Base-by-base conservation (phyloP, 2,113 vertebrate genomes). In the Papio anubis region DNA sequence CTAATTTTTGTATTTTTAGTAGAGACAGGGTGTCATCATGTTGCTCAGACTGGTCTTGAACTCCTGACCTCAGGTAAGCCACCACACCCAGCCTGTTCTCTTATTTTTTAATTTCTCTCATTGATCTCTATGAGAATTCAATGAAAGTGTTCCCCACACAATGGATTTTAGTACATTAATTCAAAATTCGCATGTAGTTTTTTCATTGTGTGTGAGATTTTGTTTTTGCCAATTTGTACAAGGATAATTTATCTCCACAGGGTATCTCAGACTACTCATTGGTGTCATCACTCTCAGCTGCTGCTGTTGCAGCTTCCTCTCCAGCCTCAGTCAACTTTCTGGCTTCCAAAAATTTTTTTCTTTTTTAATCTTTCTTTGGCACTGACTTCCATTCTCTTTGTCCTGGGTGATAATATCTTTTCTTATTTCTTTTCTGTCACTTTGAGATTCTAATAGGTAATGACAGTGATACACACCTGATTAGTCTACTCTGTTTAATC, bases 401-500 rank as follows among this genome's bases (percentile, higher is more conserved):
- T 93, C 48, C 38, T 84, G 20, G 35, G 23, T 82, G 50, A 50
- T 45, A 17, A 14, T 59, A 32, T 73, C n/a, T 55, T 50, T 94
- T 86, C 75, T 25, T 40, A 38, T 59, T 78, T 80, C 81, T 83
- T 75, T 95, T 95, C 57, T 93, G 0, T 90, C 72, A 85, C 78
- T 89, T 92, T 75, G 57, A 90, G 38, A 18, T 52, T 93, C 64
- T 97, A 61, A 50, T 93, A 83, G 20, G 23, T 86, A 94, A 23
- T 84, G 30, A 6, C 20, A 83, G 8, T 88, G 84, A 96, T 88
- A 45, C 30, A 92, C 14, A 93, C 78, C 82, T 93, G 59, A 83
- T 91, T 95, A 73, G 87, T 92, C 61, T 23, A 97, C 7, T 23
- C 50, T 50, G 18, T 80, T 92, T 96, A 79, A 64, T 84, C 32